Evolutionary conservation across 2,113 vertebrate species (phyloP), one percentile per base, ranked within the genome.

Genomic region (Bettongia penicillata): DNA sequence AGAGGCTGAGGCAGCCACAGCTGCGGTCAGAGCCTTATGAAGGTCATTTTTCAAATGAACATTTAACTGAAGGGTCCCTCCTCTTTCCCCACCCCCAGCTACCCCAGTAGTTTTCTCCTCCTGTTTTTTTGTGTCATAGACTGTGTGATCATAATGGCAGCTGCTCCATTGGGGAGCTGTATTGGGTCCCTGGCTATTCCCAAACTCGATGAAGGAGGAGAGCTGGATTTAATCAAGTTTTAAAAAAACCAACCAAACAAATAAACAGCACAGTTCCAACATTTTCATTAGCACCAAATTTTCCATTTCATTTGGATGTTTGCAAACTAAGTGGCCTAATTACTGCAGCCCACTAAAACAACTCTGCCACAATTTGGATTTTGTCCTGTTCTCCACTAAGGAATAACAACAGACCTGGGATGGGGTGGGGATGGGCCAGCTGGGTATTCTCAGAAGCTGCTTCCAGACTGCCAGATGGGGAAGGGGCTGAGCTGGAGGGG

Each of bases 1-100:
- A 94, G 48, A 52, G 5, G 84, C 0, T 50, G 50, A 95, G 68
- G 57, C 91, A 68, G 31, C 48, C 43, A 9, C 1, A 91, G 50
- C 89, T 91, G 57, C 16, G 94, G 28, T 92, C 47, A 77, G 19
- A 89, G 97, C 94, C 96, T 99, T 99, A 99, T 99, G 98, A 99
- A 99, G 98, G 98, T 98, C 98, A 98, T 99, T 99, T 99, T 99
- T 99, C 99, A 99, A 98, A 96, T 96, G 98, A 98, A 98, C 98
- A 98, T 96, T 98, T 98, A 98, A 98, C 98, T 98, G 97, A 98
- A 98, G 98, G 98, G 19, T 84, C 5, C 68, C n/a, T 84, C n/a
- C 68, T 84, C 68, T 84, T 84, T 84, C n/a, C 19, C 68, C 7
- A 84, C 68, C 68, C 68, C 96, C n/a, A 84, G n/a, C 68, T 9